Conservation (phyloP, 2,888 invertebrate genomes). For the Drosophila longiperda region DNA sequence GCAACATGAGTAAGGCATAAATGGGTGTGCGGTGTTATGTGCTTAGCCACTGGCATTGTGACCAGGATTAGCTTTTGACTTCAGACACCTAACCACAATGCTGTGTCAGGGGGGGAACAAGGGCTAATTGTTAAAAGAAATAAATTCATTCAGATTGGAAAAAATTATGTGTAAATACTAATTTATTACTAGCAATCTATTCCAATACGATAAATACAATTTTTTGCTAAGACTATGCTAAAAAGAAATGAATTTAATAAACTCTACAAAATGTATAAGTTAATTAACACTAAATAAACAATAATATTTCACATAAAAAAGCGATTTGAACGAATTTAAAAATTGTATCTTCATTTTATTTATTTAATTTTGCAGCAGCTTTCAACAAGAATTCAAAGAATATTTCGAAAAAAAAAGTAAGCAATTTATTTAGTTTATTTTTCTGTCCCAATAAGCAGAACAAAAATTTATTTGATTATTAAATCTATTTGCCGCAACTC, state of each 20-base stretch:
- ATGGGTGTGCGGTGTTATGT: slow-evolving; percentile 19
- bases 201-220: neutral
- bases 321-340: neutral
- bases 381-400: neutral
- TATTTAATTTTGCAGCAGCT: neutral
- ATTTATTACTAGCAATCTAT: neutral
- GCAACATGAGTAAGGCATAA: neutral
- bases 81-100: slow-evolving; percentile 7
- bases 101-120: neutral
- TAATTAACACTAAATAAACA: neutral
- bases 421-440: neutral
- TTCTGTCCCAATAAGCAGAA: neutral
- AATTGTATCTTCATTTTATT: neutral
- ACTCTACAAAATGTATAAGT: neutral
- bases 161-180: neutral
- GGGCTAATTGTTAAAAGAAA: neutral
- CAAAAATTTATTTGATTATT: neutral
- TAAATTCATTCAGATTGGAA: neutral
- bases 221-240: neutral
- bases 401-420: too few species aligned
- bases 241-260: neutral
- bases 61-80: slow-evolving; percentile 30
- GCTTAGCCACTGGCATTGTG: slow-evolving; percentile 29
- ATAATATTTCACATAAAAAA: neutral
- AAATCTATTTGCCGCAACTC: slow-evolving; percentile 11